phyloP scores from a whole-genome alignment of 2,888 invertebrate species.

The Carterocephalus palaemon region DNA sequence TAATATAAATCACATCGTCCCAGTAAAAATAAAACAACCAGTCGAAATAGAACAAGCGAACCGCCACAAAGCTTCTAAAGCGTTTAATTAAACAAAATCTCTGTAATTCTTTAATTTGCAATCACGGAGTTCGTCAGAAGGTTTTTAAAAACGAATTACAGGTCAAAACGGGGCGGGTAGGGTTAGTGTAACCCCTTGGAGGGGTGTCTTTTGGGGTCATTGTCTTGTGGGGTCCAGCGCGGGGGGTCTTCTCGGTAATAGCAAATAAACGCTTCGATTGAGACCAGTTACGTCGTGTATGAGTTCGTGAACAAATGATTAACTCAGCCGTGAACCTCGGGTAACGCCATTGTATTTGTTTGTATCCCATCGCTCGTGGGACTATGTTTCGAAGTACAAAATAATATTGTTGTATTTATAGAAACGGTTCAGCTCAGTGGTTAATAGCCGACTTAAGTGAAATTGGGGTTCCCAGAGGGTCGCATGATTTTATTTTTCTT shows the following conservation, averaged over 20 bases:
- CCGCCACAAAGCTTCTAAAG: not conserved
- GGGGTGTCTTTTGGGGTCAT: slow-evolving; percentile 22
- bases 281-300: slow-evolving; percentile 1
- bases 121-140: slow-evolving; percentile 17
- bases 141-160: slow-evolving; percentile 32
- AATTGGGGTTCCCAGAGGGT: too few species aligned
- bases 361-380: not conserved
- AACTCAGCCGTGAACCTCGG: slow-evolving; percentile 3
- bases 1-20: too few species aligned
- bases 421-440: too few species aligned
- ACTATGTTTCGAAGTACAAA: too few species aligned
- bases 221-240: slow-evolving; percentile 10
- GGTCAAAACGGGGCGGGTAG: slow-evolving; percentile 35
- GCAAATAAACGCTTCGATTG: slow-evolving; percentile 1
- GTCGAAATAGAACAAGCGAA: slow-evolving; percentile 2
- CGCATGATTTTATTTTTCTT: too few species aligned
- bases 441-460: too few species aligned
- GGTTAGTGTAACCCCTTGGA: slow-evolving; percentile 31
- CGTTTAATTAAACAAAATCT: slow-evolving; percentile 8
- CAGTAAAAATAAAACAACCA: too few species aligned
- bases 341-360: slow-evolving; percentile 5
- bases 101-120: slow-evolving; percentile 14
- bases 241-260: slow-evolving; percentile 8
- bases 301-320: slow-evolving; percentile 3
- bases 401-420: too few species aligned